Conservation (phyloP, 92 coral and sea anemone species). For the Palythoa heliodiscus region DNA sequence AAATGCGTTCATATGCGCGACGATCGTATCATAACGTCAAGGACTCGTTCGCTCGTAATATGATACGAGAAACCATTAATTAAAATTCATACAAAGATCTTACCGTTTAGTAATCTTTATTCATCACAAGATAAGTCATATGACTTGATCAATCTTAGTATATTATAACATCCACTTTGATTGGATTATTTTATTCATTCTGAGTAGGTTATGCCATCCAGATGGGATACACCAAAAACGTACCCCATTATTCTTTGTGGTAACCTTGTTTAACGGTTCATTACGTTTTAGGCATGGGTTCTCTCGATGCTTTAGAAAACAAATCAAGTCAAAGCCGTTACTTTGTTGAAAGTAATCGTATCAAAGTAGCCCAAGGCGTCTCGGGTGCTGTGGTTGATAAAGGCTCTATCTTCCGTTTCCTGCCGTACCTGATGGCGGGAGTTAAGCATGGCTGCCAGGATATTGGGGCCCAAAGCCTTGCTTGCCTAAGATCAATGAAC, state of each 20-base stretch:
- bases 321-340: constrained; percentile 95
- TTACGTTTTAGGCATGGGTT: constrained; percentile 85
- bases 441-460: constrained; percentile 99
- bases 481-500: constrained; percentile 87
- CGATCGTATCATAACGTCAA: no score
- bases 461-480: constrained; percentile 86
- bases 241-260: not conserved
- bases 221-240: no score
- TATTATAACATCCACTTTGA: no score
- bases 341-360: constrained; percentile 79
- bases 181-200: no score
- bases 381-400: constrained; percentile 96
- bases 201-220: no score
- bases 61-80: no score
- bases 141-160: no score
- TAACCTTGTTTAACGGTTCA: not conserved
- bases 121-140: no score
- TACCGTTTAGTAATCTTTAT: not conserved
- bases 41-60: no score
- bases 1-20: no score
- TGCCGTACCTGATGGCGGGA: constrained; percentile 85
- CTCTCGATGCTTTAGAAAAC: constrained; percentile 86
- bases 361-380: constrained; percentile 98
- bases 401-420: constrained; percentile 85
- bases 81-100: no score